These are phyloP conservation scores for Protonibea diacanthus DNA, from an alignment of 2,797 vertebrate species.

Conservation along the genomic window DNA sequence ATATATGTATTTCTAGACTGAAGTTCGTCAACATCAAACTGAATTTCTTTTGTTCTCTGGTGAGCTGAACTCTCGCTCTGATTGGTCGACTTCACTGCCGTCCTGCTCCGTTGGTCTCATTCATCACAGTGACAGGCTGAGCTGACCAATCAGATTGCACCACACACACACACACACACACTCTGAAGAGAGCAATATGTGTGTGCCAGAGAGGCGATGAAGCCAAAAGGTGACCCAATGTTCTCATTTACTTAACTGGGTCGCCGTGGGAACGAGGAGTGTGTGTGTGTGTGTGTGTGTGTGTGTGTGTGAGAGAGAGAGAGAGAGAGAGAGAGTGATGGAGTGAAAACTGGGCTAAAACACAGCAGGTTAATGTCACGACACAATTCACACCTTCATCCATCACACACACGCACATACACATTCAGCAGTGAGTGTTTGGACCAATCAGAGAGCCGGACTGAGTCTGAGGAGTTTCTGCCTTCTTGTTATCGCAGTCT, in stretches of 20 bases:
- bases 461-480: no score
- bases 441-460: no score
- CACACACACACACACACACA: neutral
- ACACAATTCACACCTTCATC: slow-evolving; percentile 22
- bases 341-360: slow-evolving; percentile 36
- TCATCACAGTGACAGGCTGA: slow-evolving; percentile 1
- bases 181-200: neutral
- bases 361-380: slow-evolving; percentile 34
- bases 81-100: neutral
- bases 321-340: no score
- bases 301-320: no score
- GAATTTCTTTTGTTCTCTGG: slow-evolving; percentile 9
- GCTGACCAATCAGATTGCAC: neutral
- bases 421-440: neutral
- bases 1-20: neutral
- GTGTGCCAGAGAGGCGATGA: neutral
- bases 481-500: no score
- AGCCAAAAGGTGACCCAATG: slow-evolving; percentile 37
- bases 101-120: neutral
- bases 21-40: neutral
- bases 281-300: neutral
- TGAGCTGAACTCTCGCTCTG: neutral
- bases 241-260: slow-evolving; percentile 42
- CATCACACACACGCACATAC: slow-evolving; percentile 33
- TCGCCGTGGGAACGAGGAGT: slow-evolving; percentile 2